Conservation (phyloP, 2,797 vertebrate genomes). For the Neosilurus mollespiculum region DNA sequence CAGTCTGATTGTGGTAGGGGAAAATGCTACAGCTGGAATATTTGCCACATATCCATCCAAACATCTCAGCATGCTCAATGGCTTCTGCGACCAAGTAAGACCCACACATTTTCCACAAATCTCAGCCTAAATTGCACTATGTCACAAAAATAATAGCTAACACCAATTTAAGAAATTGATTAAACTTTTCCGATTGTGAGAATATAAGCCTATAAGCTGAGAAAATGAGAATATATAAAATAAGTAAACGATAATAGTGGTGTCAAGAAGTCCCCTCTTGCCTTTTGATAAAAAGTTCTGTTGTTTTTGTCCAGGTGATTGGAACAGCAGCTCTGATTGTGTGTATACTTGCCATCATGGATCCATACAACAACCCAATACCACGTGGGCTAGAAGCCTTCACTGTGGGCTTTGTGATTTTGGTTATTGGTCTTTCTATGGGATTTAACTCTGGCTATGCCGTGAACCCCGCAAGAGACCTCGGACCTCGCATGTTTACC, state of each 20-base stretch:
- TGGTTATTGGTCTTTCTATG: slow-evolving; percentile 88
- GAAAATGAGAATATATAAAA: background rate
- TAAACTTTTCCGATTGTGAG: background rate
- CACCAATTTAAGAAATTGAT: too few species aligned
- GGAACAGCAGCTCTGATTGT: slow-evolving; percentile 84
- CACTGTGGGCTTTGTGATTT: slow-evolving; percentile 82
- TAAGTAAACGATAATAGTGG: background rate
- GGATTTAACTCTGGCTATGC: slow-evolving; percentile 90
- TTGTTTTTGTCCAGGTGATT: slow-evolving; percentile 73
- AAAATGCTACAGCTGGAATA: slow-evolving; percentile 83
- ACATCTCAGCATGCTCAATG: slow-evolving; percentile 80
- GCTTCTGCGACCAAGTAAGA: slow-evolving; percentile 86
- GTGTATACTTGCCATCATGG: slow-evolving; percentile 84
- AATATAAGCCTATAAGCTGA: background rate
- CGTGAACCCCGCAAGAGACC: slow-evolving; percentile 88
- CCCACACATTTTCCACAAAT: background rate
- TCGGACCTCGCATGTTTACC: slow-evolving; percentile 86
- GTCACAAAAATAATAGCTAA: background rate
- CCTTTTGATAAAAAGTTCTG: background rate
- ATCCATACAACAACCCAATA: slow-evolving; percentile 83
- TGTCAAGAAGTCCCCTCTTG: background rate
- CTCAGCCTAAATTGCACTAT: background rate
- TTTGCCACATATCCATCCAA: slow-evolving; percentile 86
- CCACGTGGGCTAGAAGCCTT: slow-evolving; percentile 83
- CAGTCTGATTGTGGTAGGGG: slow-evolving; percentile 69